phyloP scores from a whole-genome alignment of 2,113 vertebrate species.

The Alouatta palliata region DNA sequence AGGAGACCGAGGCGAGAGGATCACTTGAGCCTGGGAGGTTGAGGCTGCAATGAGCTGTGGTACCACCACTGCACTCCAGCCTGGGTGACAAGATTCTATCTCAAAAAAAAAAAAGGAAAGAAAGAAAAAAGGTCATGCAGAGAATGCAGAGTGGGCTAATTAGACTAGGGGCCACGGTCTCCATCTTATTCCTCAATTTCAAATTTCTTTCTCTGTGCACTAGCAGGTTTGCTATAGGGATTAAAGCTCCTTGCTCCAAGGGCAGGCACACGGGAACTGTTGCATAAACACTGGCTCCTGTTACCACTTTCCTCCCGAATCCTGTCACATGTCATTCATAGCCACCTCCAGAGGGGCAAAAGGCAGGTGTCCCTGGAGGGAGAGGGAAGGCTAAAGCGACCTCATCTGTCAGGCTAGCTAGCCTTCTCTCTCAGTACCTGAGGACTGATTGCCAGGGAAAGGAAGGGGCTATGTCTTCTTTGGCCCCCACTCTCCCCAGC shows the following conservation, averaged over 20 bases:
- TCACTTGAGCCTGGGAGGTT: too few relatives aligned
- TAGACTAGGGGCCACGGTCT: background rate
- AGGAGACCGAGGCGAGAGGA: too few relatives aligned
- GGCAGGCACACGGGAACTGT: background rate
- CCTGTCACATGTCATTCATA: background rate
- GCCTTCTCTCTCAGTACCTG: background rate
- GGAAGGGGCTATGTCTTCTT: background rate
- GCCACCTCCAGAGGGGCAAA: background rate
- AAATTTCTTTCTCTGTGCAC: background rate
- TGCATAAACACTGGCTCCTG: background rate
- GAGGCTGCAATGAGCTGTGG: too few relatives aligned
- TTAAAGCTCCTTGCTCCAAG: background rate
- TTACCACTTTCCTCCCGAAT: background rate
- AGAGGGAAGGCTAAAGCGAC: background rate
- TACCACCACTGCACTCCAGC: background rate
- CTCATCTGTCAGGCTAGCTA: background rate
- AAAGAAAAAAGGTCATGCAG: too few relatives aligned
- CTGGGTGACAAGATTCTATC: background rate
- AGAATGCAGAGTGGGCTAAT: background rate
- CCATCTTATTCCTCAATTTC: background rate
- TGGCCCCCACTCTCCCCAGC: background rate
- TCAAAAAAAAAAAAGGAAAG: background rate
- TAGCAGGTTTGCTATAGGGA: background rate
- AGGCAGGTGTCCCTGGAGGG: background rate
- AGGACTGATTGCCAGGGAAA: background rate